Evolutionary conservation across 2,797 vertebrate species (phyloP).

Genomic region (Cynodonichthys magdalenae): DNA sequence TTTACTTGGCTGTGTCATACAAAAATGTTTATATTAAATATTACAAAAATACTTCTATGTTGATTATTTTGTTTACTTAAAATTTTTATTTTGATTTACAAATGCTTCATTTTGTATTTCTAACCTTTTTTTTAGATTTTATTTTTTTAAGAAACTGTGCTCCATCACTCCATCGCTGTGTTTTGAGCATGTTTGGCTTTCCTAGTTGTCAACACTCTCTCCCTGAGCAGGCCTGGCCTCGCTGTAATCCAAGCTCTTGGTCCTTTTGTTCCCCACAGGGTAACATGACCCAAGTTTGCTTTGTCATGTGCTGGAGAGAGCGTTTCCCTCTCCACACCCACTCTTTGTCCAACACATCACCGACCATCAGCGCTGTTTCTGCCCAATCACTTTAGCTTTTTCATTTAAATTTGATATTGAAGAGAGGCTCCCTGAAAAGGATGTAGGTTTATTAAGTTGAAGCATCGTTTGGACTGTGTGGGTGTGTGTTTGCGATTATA

Average conservation of each 20-base stretch:
- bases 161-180: background rate
- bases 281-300: slow-evolving; percentile 76
- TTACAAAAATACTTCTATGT: too few species aligned
- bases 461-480: slow-evolving; percentile 29
- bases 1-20: too few species aligned
- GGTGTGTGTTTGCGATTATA: slow-evolving; percentile 45
- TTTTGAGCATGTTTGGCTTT: slow-evolving; percentile 28
- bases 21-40: too few species aligned
- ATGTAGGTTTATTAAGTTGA: slow-evolving; percentile 37
- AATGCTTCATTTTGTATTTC: background rate
- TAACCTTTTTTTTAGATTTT: background rate
- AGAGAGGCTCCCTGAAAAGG: slow-evolving; percentile 29
- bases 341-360: slow-evolving; percentile 60
- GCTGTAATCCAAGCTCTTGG: slow-evolving; percentile 71
- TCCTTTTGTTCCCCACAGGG: slow-evolving; percentile 67
- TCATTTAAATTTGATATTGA: slow-evolving; percentile 36
- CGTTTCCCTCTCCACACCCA: slow-evolving; percentile 62
- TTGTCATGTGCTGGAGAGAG: slow-evolving; percentile 73
- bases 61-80: too few species aligned
- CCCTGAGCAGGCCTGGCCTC: slow-evolving; percentile 53
- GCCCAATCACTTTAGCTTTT: slow-evolving; percentile 29
- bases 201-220: slow-evolving; percentile 49
- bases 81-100: too few species aligned
- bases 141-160: background rate
- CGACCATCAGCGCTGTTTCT: slow-evolving; percentile 45